Percentiles rank a stretch among this genome's conserved stretches.
phyloP scores from a whole-genome alignment of 2,797 vertebrate species.

The Eidolon dupreanum region DNA sequence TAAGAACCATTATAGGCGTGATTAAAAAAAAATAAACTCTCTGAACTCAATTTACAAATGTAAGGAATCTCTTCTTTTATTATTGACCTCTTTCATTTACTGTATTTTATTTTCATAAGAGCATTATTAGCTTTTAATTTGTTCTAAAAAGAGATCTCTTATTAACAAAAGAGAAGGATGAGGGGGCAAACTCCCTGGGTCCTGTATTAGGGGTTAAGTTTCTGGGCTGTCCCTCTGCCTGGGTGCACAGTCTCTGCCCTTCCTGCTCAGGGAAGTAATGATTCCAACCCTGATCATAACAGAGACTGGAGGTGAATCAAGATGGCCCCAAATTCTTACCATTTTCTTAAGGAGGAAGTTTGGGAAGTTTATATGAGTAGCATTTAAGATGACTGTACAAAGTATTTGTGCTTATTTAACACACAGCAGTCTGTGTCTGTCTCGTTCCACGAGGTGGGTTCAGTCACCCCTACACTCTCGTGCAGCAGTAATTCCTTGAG shows the following conservation, averaged over 20 bases:
- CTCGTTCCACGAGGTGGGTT: background rate
- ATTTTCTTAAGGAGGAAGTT: background rate
- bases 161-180: background rate
- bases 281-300: background rate
- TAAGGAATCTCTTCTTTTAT: constrained; percentile 10
- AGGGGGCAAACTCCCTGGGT: background rate
- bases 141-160: background rate
- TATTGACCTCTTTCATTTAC: constrained; percentile 35
- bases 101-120: constrained; percentile 48
- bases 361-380: background rate
- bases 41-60: constrained; percentile 56
- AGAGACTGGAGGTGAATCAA: background rate
- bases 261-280: background rate
- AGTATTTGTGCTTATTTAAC: background rate
- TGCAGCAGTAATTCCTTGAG: background rate
- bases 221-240: background rate
- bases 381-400: background rate
- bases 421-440: background rate
- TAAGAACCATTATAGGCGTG: constrained; percentile 55
- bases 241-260: background rate
- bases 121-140: constrained; percentile 62
- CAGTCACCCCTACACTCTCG: background rate
- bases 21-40: constrained; percentile 39
- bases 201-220: background rate
- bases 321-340: too few species aligned